Conservation (phyloP, 2,888 invertebrate genomes). For the Epistrophe eligans region DNA sequence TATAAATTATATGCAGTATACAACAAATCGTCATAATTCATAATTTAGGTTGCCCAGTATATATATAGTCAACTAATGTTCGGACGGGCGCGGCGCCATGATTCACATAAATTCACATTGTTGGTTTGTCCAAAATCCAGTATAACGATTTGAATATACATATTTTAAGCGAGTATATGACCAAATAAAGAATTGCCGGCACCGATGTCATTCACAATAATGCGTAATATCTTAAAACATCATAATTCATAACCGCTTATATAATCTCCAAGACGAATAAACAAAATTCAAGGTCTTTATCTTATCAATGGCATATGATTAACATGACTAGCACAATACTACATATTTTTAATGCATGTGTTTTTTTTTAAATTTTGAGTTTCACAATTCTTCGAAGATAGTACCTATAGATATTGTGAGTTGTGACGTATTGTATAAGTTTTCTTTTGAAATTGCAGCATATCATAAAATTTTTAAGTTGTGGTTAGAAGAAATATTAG, state of each 20-base stretch:
- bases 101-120: slow-evolving; percentile 33
- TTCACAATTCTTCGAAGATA: not conserved
- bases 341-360: not conserved
- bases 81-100: slow-evolving; percentile 17
- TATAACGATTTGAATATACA: slow-evolving; percentile 6
- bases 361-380: not conserved
- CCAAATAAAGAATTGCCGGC: slow-evolving; percentile 37
- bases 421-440: slow-evolving; percentile 14
- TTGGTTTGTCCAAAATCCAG: slow-evolving; percentile 16
- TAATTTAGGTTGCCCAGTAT: slow-evolving; percentile 4
- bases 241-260: slow-evolving; percentile 21
- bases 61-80: not conserved
- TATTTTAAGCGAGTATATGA: not conserved
- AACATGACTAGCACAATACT: not conserved
- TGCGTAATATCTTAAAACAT: not conserved
- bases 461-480: not conserved
- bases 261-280: slow-evolving; percentile 33
- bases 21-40: slow-evolving; percentile 11
- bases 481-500: not conserved
- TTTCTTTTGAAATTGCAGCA: not conserved
- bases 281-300: slow-evolving; percentile 38
- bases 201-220: not conserved
- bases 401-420: not conserved
- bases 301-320: slow-evolving; percentile 36
- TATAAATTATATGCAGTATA: slow-evolving; percentile 12